Base-by-base conservation (phyloP, 2,888 invertebrate genomes). In the Alcis repandata region DNA sequence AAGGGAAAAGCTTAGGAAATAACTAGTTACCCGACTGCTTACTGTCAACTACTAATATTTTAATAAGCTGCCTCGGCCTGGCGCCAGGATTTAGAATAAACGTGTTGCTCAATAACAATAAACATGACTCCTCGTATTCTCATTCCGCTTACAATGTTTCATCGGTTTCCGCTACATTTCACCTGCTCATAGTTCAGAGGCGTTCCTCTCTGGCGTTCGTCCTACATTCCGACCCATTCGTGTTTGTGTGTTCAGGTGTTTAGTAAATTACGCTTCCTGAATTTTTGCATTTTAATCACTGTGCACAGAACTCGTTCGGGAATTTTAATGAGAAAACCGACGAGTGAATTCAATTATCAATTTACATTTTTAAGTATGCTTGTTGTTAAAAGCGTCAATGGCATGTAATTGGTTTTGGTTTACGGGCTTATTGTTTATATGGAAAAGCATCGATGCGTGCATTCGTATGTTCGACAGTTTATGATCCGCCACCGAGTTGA, bases 331-430 rank as follows among this genome's bases (percentile, higher is more conserved):
- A 60, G 52, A 65, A 67, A 69, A 38, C 54, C 40, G 59, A 63
- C 60, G 67, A 65, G 67, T 63, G 61, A 68, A 65, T 66, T 64
- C 67, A 69, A 68, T 69, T 71, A 68, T 64, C 68, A 63, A 64
- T 73, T 66, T 68, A 68, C 63, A 78, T 76, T 78, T 76, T 77
- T 69, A 70, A 75, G 77, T 63, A 40, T 27, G 59, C 62, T 70
- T 76, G 72, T 66, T 66, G 72, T 72, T 69, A 68, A 73, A 64
- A 68, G 68, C 68, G 77, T 82, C 87, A 87, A 83, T 79, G 81
- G 85, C 89, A 87, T 90, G 86, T 89, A 88, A 91, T 91, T 89
- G 89, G 82, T 85, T 90, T 90, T 89, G 80, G 71, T 87, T 88
- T 86, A 86, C 84, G 84, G 79, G 78, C 75, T 79, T 79, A 81